These are phyloP conservation scores for Oxyteleia sp. DNA, from an alignment of 2,888 invertebrate species.

Conservation along the genomic window DNA sequence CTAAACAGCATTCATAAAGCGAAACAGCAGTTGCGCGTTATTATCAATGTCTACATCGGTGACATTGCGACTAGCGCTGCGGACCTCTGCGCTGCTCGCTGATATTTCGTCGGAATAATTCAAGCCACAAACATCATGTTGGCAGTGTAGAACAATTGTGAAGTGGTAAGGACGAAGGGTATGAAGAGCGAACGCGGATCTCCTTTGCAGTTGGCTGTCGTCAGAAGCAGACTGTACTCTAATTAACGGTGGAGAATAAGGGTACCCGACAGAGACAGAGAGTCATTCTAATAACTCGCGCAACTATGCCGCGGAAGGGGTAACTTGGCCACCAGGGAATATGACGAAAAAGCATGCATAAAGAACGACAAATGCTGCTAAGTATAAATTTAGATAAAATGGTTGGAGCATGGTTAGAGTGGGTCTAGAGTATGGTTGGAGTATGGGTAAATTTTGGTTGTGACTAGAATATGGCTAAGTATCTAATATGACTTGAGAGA, in stretches of 20 bases:
- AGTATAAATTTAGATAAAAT: background rate
- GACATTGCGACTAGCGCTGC: slow-evolving; percentile 19
- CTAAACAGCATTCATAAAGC: slow-evolving; percentile 62
- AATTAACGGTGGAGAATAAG: slow-evolving; percentile 83
- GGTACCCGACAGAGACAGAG: slow-evolving; percentile 78
- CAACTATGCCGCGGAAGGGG: slow-evolving; percentile 43
- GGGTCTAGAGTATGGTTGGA: background rate
- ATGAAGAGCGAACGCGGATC: slow-evolving; percentile 74
- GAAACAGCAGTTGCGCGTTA: slow-evolving; percentile 58
- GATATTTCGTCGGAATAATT: slow-evolving; percentile 79
- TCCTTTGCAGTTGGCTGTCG: slow-evolving; percentile 81
- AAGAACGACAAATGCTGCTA: slow-evolving; percentile 16
- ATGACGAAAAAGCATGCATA: slow-evolving; percentile 21
- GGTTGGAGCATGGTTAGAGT: background rate
- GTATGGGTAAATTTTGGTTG: background rate
- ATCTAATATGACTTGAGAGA: too few species aligned
- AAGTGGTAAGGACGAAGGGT: slow-evolving; percentile 71
- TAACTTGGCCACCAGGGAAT: slow-evolving; percentile 34
- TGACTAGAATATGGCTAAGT: background rate
- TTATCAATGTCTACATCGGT: slow-evolving; percentile 62
- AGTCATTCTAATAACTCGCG: slow-evolving; percentile 80
- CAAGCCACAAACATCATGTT: slow-evolving; percentile 80
- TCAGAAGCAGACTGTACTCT: slow-evolving; percentile 83
- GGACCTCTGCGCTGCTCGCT: slow-evolving; percentile 14
- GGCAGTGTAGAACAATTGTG: slow-evolving; percentile 75